Conservation (phyloP, 2,888 invertebrate species). For the Drosophila emarginata region DNA sequence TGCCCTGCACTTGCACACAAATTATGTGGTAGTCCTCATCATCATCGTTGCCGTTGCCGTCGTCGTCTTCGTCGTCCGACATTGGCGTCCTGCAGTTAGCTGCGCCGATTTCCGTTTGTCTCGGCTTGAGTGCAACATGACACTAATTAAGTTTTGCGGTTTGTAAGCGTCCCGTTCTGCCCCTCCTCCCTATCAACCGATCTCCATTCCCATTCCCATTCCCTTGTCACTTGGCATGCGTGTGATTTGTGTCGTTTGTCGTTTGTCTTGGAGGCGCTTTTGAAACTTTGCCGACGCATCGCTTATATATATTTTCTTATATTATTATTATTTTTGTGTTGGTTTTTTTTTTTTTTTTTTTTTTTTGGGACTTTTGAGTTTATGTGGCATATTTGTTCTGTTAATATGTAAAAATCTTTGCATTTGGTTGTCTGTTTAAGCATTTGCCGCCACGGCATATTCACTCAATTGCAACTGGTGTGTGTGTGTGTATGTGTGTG, state of each 20-base stretch:
- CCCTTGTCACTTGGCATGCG: conserved; percentile 50
- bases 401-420: conserved; percentile 63
- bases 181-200: neutral
- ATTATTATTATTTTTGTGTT: conserved; percentile 10
- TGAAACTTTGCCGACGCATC: conserved; percentile 70
- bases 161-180: conserved; percentile 24
- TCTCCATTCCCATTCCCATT: neutral
- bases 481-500: conserved; percentile 13
- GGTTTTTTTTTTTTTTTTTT: neutral
- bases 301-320: conserved; percentile 4
- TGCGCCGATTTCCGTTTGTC: conserved; percentile 69
- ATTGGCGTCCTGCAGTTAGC: conserved; percentile 69
- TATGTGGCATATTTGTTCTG: conserved; percentile 64
- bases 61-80: conserved; percentile 19
- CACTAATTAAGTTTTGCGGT: conserved; percentile 79
- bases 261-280: conserved; percentile 39
- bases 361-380: neutral
- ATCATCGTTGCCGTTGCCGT: neutral
- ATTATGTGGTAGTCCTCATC: conserved; percentile 53
- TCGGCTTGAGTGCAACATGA: conserved; percentile 70
- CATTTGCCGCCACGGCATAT: conserved; percentile 48
- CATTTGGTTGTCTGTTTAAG: conserved; percentile 14
- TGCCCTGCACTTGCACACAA: conserved; percentile 49
- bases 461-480: conserved; percentile 72
- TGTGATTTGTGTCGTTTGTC: conserved; percentile 69